Percentiles rank a stretch among this genome's conserved stretches.
phyloP scores from a whole-genome alignment of 2,888 invertebrate species.

The Operophtera brumata region DNA sequence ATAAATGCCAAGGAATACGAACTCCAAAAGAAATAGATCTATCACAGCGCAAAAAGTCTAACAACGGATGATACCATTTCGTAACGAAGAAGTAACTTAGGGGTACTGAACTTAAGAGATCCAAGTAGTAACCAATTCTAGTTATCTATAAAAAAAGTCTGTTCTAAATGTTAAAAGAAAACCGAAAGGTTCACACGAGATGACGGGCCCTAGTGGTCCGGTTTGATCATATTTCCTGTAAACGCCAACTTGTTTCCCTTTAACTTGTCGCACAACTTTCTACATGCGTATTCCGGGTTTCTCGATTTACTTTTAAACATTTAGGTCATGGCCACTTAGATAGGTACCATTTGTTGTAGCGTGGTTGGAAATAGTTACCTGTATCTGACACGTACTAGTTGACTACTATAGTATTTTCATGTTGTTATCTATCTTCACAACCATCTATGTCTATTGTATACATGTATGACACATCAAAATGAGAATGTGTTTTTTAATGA shows the following conservation, averaged over 20 bases:
- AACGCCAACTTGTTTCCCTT: slow-evolving; percentile 48
- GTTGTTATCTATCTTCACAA: no score
- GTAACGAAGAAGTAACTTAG: neutral
- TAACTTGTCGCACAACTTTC: slow-evolving; percentile 53
- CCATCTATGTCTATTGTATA: no score
- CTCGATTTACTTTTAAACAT: slow-evolving; percentile 34
- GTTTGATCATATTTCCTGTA: slow-evolving; percentile 45
- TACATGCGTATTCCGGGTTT: slow-evolving; percentile 36
- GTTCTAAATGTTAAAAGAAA: slow-evolving; percentile 23
- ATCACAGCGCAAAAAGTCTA: neutral
- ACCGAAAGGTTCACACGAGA: slow-evolving; percentile 30
- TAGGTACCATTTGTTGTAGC: neutral
- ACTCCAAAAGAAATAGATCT: neutral
- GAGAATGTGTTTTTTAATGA: no score
- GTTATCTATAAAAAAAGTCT: neutral
- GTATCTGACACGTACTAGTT: neutral
- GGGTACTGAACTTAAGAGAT: neutral
- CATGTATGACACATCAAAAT: no score
- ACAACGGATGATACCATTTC: neutral
- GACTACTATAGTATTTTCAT: no score
- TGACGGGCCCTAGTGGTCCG: slow-evolving; percentile 28
- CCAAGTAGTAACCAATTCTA: neutral
- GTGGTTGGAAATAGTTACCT: neutral
- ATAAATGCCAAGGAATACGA: neutral
- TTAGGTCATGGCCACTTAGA: slow-evolving; percentile 14